Evolutionary conservation across 2,888 invertebrate species (phyloP).

Genomic region (Eupithecia vulgata): DNA sequence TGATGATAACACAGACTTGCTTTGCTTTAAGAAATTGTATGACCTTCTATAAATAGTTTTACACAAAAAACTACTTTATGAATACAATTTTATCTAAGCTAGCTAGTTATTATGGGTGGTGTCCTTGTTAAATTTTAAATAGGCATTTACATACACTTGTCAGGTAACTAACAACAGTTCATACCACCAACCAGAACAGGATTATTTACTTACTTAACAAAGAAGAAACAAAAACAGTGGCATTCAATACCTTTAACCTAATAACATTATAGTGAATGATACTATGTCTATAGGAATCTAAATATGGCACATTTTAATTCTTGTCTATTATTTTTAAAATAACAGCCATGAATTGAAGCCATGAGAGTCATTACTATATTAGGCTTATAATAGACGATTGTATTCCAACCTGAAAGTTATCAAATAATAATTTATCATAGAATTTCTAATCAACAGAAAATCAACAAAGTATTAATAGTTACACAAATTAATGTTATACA

Average conservation of each 20-base stretch:
- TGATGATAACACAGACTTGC: background rate
- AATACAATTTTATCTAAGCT: background rate
- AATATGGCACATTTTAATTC: background rate
- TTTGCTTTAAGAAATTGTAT: background rate
- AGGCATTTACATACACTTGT: background rate
- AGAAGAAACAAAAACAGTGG: slow-evolving; percentile 13
- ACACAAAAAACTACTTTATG: background rate
- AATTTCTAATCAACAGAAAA: background rate
- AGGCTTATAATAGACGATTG: background rate
- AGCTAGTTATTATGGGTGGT: too few relatives aligned
- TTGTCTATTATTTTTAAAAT: slow-evolving; percentile 19
- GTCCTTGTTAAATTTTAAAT: background rate
- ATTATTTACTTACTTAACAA: background rate
- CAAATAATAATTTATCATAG: background rate
- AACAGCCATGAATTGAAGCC: slow-evolving; percentile 18
- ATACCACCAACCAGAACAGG: background rate
- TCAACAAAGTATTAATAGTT: background rate
- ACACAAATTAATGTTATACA: background rate
- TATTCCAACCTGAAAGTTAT: background rate
- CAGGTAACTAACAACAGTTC: background rate
- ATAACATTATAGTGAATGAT: slow-evolving; percentile 17
- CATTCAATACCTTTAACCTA: slow-evolving; percentile 5
- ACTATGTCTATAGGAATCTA: background rate
- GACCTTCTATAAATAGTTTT: background rate
- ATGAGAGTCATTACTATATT: background rate